A percentile compares a stretch with the other conserved stretches of the same genome.
Evolutionary conservation across 2,888 invertebrate species (phyloP).

Genomic region (Eupithecia abbreviata): DNA sequence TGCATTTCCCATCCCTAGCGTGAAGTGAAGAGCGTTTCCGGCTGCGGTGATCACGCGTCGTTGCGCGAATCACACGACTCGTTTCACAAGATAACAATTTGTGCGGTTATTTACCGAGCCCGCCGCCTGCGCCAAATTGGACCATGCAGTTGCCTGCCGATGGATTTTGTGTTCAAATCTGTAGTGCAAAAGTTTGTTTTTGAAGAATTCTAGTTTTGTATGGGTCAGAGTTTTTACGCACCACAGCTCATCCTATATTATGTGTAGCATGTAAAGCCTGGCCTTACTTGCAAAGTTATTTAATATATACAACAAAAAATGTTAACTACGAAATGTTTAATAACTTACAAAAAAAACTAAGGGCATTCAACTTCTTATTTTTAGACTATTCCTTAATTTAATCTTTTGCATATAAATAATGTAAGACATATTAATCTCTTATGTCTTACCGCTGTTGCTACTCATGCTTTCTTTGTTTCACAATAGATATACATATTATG

Average conservation of each 20-base stretch:
- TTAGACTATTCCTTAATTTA: not conserved
- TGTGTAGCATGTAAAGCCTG: not conserved
- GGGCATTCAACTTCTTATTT: not conserved
- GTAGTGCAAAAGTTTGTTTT: constrained; percentile 21
- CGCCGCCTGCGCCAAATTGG: constrained; percentile 76
- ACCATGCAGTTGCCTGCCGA: constrained; percentile 52
- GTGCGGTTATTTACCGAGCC: constrained; percentile 78
- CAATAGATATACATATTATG: not conserved
- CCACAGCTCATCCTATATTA: not conserved
- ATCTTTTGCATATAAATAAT: not conserved
- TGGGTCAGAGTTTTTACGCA: not conserved
- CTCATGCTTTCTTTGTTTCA: not conserved
- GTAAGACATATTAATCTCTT: not conserved
- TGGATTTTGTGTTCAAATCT: constrained; percentile 16
- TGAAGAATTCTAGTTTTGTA: not conserved
- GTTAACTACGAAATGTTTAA: too few species aligned
- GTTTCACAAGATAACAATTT: constrained; percentile 85
- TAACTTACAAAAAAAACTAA: too few species aligned
- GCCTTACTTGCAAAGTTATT: too few species aligned
- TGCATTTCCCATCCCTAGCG: constrained; percentile 61
- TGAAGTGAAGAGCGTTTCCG: constrained; percentile 74
- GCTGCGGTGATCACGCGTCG: constrained; percentile 77
- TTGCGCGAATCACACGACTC: constrained; percentile 82
- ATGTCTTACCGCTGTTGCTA: not conserved
- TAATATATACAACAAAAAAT: too few species aligned